Percentiles rank a stretch among this genome's conserved stretches.
These are phyloP conservation scores for Apeira syringaria DNA, from an alignment of 2,888 invertebrate species.

Conservation along the genomic window DNA sequence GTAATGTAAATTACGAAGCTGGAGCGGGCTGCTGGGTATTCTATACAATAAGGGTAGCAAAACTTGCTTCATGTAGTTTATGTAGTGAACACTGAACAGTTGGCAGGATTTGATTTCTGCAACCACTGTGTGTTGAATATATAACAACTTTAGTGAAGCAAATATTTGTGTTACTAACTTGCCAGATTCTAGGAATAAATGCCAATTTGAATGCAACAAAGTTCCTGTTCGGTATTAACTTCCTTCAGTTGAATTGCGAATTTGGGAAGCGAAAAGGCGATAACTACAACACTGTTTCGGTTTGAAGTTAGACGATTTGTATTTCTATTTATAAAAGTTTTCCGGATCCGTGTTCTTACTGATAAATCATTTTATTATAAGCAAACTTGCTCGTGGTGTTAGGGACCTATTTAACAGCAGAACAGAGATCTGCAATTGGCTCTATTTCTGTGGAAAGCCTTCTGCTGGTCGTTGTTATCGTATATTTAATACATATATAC, in stretches of 20 bases:
- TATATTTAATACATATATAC: too few species aligned
- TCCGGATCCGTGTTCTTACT: too few species aligned
- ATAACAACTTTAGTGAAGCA: slow-evolving; percentile 11
- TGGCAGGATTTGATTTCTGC: slow-evolving; percentile 5
- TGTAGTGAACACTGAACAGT: slow-evolving; percentile 7
- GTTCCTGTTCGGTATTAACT: slow-evolving; percentile 11
- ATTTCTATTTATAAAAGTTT: too few species aligned
- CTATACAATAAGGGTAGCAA: too few species aligned
- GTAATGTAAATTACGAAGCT: too few species aligned
- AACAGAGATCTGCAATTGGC: too few species aligned
- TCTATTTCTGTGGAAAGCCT: too few species aligned
- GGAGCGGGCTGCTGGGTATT: too few species aligned
- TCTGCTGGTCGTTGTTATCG: too few species aligned
- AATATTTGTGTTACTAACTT: slow-evolving; percentile 18
- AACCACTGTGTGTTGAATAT: slow-evolving; percentile 16
- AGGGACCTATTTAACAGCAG: too few species aligned
- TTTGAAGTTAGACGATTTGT: not conserved
- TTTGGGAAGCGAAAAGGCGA: not conserved
- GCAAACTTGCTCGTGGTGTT: too few species aligned
- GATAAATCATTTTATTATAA: too few species aligned
- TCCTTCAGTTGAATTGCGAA: not conserved
- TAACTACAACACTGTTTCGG: not conserved
- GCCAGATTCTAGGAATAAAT: slow-evolving; percentile 7
- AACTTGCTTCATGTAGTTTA: slow-evolving; percentile 2
- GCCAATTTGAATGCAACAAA: slow-evolving; percentile 13